Evolutionary conservation across 1,140 invertebrate genomes (phyloP), one percentile per base, ranked within the genome.

Genomic region (Pinna nobilis): DNA sequence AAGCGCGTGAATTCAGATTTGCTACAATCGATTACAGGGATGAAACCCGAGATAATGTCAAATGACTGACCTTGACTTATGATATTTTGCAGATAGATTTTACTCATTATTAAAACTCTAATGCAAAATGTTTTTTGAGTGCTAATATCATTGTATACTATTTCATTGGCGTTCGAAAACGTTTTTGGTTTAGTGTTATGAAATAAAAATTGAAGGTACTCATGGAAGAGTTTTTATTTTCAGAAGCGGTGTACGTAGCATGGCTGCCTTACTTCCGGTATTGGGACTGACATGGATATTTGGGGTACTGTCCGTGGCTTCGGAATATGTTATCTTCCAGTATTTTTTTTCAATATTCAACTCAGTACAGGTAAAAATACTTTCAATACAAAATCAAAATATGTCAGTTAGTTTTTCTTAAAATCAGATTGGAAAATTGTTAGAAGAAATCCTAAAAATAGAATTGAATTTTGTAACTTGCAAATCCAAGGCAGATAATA

Each of bases 301-400:
- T 74, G 83, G 84, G 20, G 74, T 84, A 11, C 68, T 86, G 7
- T 77, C 83, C 13, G 76, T 86, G 37, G 83, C 82, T 60, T 55
- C 76, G 28, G 66, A 80, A 6, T 71, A 71, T 7, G 35, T 83
- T 6, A 76, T 82, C 3, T 86, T 86, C 51, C 79, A 85, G 67
- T 83, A 85, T 64, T 41, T 86, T 18, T 86, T 86, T 70, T 74
- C 82, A 15, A 65, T 84, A 25, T 79, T 77, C 53, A 86, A 85
- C 63, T 81, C 82, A 28, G 47, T 85, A 32, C 85, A 86, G 83
- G 85, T 85, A 69, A 51, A 35, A n/a, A 13, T 32, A 23, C 37
- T 30, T 18, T 37, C n/a, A 23, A 47, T 25, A 49, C 15, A 41
- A 35, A n/a, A 13, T 32, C 13, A 50, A 37, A 7, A 33, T 44